Evolutionary conservation across 2,797 vertebrate species (phyloP), one percentile per base, ranked within the genome.

Genomic region (Apogon talboti): DNA sequence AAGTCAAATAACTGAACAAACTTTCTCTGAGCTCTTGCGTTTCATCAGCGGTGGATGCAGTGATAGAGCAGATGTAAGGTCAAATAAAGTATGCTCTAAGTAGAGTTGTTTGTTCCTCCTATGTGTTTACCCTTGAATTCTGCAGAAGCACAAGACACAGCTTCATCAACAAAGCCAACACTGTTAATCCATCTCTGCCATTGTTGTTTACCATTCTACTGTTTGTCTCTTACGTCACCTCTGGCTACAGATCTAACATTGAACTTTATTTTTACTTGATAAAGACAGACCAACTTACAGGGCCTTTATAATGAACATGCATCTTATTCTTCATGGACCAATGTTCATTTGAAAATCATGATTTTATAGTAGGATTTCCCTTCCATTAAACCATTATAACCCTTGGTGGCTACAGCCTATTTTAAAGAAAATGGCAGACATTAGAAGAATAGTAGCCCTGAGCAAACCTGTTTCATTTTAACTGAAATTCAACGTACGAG

Each of bases 131-230:
- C 74, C 73, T 85, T 80, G 54, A 66, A 71, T 76, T 79, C 46
- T 57, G 66, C 74, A 46, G 50, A 4, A 65, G 77, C 60, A 72
- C 63, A 81, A 79, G 59, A 71, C 78, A 61, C 58, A 54, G 71
- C 74, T 78, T 84, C 80, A 69, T 84, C 83, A 78, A 74, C 78
- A 52, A 50, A 74, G 78, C 48, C 72, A 79, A 72, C 73, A 54
- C 21, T 56, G 54, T 75, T 78, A 81, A 89, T 88, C 79, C 73
- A 71, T 79, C 74, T 74, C 66, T 68, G 65, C 53, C 79, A 42
- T 45, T 62, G 63, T 41, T 78, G 74, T 89, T 85, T 86, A 76
- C 73, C 50, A 45, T 65, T 67, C 59, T 57, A 54, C 64, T 71
- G 43, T 18, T 43, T 66, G 62, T 63, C 6, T 6, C 73, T 79